A percentile compares a stretch with the other conserved stretches of the same genome.
These are phyloP conservation scores for Molossus molossus DNA, from an alignment of 2,797 vertebrate species.

Conservation along the genomic window DNA sequence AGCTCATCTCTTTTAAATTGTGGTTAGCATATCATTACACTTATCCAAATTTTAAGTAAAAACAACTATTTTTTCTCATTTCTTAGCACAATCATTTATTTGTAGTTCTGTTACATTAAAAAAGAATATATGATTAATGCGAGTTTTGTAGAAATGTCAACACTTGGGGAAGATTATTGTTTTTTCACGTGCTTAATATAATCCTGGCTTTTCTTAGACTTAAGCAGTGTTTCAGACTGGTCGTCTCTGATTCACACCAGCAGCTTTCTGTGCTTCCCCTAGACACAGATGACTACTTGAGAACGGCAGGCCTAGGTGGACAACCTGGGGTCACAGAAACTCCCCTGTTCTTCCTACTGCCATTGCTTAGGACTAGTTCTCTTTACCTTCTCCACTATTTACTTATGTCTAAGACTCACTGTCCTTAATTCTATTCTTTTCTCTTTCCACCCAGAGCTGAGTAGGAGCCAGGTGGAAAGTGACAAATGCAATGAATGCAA, in stretches of 20 bases:
- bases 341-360: background rate
- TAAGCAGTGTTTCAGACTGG: background rate
- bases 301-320: background rate
- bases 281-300: background rate
- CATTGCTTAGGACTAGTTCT: background rate
- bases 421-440: background rate
- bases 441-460: background rate
- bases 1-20: background rate
- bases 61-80: background rate
- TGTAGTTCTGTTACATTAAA: background rate
- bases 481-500: background rate
- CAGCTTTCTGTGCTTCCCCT: background rate
- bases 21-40: background rate
- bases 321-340: background rate
- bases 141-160: slow-evolving; percentile 22
- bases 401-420: background rate
- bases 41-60: slow-evolving; percentile 37
- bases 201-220: background rate
- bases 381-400: background rate
- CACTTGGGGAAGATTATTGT: background rate
- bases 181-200: background rate
- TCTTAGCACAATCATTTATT: background rate
- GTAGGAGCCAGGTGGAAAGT: background rate
- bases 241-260: background rate
- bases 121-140: background rate